Percentiles rank a stretch among this genome's conserved stretches.
Conservation (phyloP, 92 coral and sea anemone genomes). For the Siderastrea radians region DNA sequence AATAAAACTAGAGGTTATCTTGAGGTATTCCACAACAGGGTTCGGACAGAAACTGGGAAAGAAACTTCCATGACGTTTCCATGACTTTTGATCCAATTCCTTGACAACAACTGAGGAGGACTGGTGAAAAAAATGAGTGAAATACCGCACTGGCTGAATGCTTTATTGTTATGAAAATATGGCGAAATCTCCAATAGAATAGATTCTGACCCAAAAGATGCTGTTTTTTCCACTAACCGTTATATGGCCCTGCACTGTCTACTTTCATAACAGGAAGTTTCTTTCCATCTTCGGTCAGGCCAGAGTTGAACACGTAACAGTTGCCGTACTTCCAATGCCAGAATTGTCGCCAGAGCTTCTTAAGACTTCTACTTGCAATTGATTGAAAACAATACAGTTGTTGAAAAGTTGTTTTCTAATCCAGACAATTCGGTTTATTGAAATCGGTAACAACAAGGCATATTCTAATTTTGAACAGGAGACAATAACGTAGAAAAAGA, state of each 20-base stretch:
- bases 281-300: constrained; percentile 53
- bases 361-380: constrained; percentile 53
- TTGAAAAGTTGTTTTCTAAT: neutral
- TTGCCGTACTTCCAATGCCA: constrained; percentile 96
- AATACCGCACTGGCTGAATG: no score
- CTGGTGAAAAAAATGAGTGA: no score
- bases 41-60: no score
- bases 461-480: no score
- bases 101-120: no score
- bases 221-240: constrained; percentile 45
- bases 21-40: no score
- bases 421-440: neutral
- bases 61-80: no score
- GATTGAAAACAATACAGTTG: neutral
- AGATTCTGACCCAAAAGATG: neutral
- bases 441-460: neutral
- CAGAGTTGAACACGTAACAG: constrained; percentile 90
- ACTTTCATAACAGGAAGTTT: constrained; percentile 51
- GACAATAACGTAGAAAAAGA: no score
- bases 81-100: no score
- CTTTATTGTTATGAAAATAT: no score
- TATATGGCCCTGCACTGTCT: constrained; percentile 73
- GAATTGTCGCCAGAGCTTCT: constrained; percentile 73
- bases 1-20: no score
- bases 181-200: no score